phyloP scores from a whole-genome alignment of 2,888 invertebrate genomes.

The Falcaria lacertinaria region DNA sequence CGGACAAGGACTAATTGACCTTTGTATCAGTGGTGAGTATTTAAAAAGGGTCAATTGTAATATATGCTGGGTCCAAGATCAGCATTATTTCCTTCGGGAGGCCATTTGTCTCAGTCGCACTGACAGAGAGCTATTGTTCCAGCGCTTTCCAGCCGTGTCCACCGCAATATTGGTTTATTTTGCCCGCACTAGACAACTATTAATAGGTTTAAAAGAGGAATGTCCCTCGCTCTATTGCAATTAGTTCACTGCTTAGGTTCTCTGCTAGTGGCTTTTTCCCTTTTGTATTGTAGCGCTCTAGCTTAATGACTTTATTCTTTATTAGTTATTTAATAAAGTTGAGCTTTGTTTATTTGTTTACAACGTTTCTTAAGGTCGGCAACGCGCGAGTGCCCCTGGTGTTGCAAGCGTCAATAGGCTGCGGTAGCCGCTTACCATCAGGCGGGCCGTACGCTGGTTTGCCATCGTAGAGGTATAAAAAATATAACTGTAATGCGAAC shows the following conservation, averaged over 20 bases:
- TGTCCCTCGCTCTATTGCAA: not conserved
- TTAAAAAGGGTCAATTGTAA: constrained; percentile 37
- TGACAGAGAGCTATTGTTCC: constrained; percentile 68
- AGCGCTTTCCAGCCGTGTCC: constrained; percentile 34
- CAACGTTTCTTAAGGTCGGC: too few relatives aligned
- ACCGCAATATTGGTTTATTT: constrained; percentile 63
- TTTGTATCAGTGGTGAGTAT: constrained; percentile 12
- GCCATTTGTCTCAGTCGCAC: constrained; percentile 63
- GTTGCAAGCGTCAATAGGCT: too few relatives aligned
- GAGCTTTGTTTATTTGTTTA: too few relatives aligned
- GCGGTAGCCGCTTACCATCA: too few relatives aligned
- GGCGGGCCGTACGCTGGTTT: too few relatives aligned
- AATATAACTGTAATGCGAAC: too few relatives aligned
- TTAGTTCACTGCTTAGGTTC: not conserved
- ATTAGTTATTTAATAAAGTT: too few relatives aligned
- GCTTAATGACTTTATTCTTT: too few relatives aligned
- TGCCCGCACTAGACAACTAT: constrained; percentile 37
- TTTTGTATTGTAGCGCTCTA: too few relatives aligned
- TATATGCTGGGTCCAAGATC: constrained; percentile 17
- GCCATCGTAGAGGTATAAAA: too few relatives aligned
- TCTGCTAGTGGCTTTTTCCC: too few relatives aligned
- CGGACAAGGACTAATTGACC: not conserved
- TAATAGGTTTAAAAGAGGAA: constrained; percentile 42
- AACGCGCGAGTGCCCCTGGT: too few relatives aligned
- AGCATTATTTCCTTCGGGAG: constrained; percentile 20